These are phyloP conservation scores for Andrena cerasifolii DNA, from an alignment of 1,140 invertebrate species.

Conservation along the genomic window DNA sequence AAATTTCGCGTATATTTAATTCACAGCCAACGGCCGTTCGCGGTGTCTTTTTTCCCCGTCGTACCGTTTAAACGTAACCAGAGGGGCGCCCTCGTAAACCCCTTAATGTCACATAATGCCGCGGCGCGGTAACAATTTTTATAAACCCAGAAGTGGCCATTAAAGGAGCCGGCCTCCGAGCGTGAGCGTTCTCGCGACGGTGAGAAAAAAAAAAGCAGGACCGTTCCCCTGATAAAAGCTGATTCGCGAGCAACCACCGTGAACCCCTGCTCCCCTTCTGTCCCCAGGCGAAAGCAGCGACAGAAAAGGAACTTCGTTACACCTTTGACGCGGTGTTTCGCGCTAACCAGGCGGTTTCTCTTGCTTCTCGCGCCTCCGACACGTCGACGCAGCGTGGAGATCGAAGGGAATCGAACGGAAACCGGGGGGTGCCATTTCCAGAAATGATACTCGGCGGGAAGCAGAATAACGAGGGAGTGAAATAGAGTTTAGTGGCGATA, in stretches of 20 bases:
- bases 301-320: slow-evolving; percentile 12
- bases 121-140: slow-evolving; percentile 4
- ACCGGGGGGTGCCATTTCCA: slow-evolving; percentile 3
- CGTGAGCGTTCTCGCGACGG: not conserved
- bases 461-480: not conserved
- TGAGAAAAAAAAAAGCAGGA: slow-evolving; percentile 18
- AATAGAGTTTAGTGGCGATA: slow-evolving; percentile 3
- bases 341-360: not conserved
- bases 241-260: slow-evolving; percentile 51
- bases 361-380: not conserved
- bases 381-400: not conserved
- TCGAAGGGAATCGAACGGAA: slow-evolving; percentile 13
- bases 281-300: not conserved
- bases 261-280: slow-evolving; percentile 13
- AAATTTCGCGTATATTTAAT: slow-evolving; percentile 26
- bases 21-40: not conserved
- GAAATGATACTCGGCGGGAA: not conserved
- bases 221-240: slow-evolving; percentile 29
- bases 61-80: slow-evolving; percentile 15
- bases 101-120: slow-evolving; percentile 28
- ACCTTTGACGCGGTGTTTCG: slow-evolving; percentile 8
- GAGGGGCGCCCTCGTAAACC: slow-evolving; percentile 10
- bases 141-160: slow-evolving; percentile 4
- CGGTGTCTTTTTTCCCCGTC: not conserved
- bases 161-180: not conserved